Conservation (phyloP, 92 coral and sea anemone genomes). For the Palythoa heliodiscus region DNA sequence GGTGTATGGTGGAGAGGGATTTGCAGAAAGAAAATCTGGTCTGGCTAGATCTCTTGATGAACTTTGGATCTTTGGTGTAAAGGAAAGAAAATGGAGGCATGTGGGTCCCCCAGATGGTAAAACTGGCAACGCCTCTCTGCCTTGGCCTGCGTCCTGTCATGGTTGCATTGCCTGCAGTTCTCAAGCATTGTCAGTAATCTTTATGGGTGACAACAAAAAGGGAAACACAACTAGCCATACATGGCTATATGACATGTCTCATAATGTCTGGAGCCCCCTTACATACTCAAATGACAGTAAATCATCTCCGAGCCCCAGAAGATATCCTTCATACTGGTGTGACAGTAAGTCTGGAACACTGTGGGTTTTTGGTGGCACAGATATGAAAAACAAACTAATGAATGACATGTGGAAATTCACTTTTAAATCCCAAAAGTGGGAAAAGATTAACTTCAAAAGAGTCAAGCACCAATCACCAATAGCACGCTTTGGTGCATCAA, state of each 20-base stretch:
- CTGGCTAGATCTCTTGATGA: conserved; percentile 54
- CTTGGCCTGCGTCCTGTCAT: conserved; percentile 62
- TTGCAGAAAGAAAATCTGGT: conserved; percentile 24
- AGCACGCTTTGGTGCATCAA: conserved; percentile 50
- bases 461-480: conserved; percentile 37
- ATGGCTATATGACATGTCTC: conserved; percentile 69
- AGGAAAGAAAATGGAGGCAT: conserved; percentile 57
- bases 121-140: conserved; percentile 4
- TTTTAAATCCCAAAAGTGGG: conserved; percentile 59
- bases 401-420: conserved; percentile 79
- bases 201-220: conserved; percentile 24
- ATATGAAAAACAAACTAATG: conserved; percentile 31
- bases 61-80: conserved; percentile 71
- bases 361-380: conserved; percentile 79
- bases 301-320: conserved; percentile 53
- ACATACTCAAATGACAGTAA: conserved; percentile 14
- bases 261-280: conserved; percentile 58
- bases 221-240: not conserved
- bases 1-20: conserved; percentile 79
- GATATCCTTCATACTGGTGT: conserved; percentile 81
- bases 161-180: conserved; percentile 72
- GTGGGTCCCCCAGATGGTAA: conserved; percentile 1
- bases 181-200: conserved; percentile 57
- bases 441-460: conserved; percentile 30
- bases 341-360: conserved; percentile 54